Conservation (phyloP, 2,113 vertebrate species). For the Myotis brandtii region DNA sequence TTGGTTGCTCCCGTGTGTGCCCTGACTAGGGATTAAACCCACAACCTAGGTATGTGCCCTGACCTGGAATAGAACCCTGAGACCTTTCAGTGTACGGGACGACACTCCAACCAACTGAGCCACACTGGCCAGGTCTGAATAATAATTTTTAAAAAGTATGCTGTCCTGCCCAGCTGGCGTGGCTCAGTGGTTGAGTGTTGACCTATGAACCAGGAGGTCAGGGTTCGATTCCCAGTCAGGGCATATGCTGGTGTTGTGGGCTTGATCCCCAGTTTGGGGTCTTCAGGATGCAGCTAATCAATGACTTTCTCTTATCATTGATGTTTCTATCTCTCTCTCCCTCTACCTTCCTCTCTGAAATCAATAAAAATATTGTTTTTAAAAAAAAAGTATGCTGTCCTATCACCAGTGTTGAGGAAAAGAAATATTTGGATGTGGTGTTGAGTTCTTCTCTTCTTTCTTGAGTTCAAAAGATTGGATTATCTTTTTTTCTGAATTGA, state of each 20-base stretch:
- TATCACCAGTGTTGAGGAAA: background rate
- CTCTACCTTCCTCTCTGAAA: too few relatives aligned
- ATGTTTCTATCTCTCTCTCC: too few relatives aligned
- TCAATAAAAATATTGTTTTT: too few relatives aligned
- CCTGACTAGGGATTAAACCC: background rate
- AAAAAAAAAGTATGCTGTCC: background rate
- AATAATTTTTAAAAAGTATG: background rate
- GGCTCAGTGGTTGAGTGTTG: too few relatives aligned
- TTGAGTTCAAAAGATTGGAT: slow-evolving; percentile 8
- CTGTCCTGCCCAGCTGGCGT: background rate
- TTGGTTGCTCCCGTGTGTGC: background rate
- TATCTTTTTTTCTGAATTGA: background rate
- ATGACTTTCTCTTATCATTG: too few relatives aligned
- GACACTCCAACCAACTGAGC: background rate
- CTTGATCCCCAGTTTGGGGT: too few relatives aligned
- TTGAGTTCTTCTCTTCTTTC: background rate
- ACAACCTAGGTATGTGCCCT: background rate
- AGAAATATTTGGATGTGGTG: background rate
- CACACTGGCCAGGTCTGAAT: background rate
- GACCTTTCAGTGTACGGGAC: background rate
- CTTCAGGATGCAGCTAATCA: too few relatives aligned
- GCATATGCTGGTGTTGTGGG: too few relatives aligned
- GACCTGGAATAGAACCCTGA: background rate
- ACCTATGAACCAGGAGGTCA: too few relatives aligned
- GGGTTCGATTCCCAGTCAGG: too few relatives aligned